Evolutionary conservation across 2,888 invertebrate species (phyloP).

Genomic region (Candidula unifasciata): DNA sequence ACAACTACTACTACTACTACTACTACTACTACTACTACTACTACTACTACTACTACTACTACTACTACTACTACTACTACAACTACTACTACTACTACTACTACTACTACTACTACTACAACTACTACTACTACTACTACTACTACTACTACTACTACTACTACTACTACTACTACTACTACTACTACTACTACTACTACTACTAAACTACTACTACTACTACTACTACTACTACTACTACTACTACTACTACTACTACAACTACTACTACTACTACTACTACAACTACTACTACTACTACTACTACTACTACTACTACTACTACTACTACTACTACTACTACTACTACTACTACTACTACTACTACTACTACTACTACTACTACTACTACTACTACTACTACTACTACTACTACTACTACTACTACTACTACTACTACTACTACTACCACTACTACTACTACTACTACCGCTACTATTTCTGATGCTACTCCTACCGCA

Average conservation of each 20-base stretch:
- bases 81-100: slow-evolving; percentile 17
- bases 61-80: slow-evolving; percentile 15
- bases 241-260: slow-evolving; percentile 16
- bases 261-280: slow-evolving; percentile 11
- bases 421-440: too few relatives aligned
- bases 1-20: too few relatives aligned
- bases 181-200: slow-evolving; percentile 15
- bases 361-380: slow-evolving; percentile 21
- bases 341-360: slow-evolving; percentile 21
- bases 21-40: too few relatives aligned
- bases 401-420: slow-evolving; percentile 11
- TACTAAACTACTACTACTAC: slow-evolving; percentile 6
- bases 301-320: slow-evolving; percentile 21
- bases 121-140: slow-evolving; percentile 9
- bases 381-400: slow-evolving; percentile 8
- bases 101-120: slow-evolving; percentile 17
- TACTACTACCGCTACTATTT: too few relatives aligned
- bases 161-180: slow-evolving; percentile 15
- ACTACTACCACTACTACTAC: too few relatives aligned
- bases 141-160: not conserved
- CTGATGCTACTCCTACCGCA: too few relatives aligned
- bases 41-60: not conserved
- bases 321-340: slow-evolving; percentile 16
- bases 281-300: slow-evolving; percentile 16
- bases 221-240: slow-evolving; percentile 15